Base-by-base conservation (phyloP, 2,888 invertebrate species). In the Ditula angustiorana region DNA sequence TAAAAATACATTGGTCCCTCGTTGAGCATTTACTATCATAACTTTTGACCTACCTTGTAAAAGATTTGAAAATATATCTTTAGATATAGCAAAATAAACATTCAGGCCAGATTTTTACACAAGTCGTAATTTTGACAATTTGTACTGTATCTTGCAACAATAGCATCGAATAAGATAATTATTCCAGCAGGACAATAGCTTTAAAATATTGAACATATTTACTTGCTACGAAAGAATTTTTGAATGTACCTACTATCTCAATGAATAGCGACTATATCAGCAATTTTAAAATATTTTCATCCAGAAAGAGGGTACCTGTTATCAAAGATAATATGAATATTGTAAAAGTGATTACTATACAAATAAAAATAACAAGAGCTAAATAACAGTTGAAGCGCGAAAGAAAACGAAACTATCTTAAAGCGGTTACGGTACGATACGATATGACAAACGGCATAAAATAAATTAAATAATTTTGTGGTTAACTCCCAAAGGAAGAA, bases 171-270 rank as follows among this genome's bases (percentile, higher is more conserved):
- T 5, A 55, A 37, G 13, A 28, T 13, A 26, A 47, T 55, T 26
- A 53, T 21, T 61, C 21, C 55, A 55, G 35, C 47, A 55, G 23
- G 28, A 47, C 11, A 4, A 56, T 23, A 61, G 61, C 61, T 61
- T 61, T 61, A 61, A 61, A 55, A n/a, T 44, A 33, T 8, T 28
- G 5, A 19, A 50, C 16, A 11, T 10, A 52, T 28, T 10, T 52
- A 33, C 21, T 52, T 33, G 16, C 10, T 28, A 26, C 16, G 13
- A n/a, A 50, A 44, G 16, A 28, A 19, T 19, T 28, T 56, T 16
- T 53, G n/a, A n/a, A 24, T 11, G 16, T 35, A 35, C 2, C 2
- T 44, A 44, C 10, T 11, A n/a, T n/a, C n/a, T n/a, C n/a, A n/a
- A n/a, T n/a, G n/a, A n/a, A n/a, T n/a, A n/a, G n/a, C n/a, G n/a